These are phyloP conservation scores for Plectrocnemia conspersa DNA, from an alignment of 1,140 invertebrate species.

Conservation along the genomic window DNA sequence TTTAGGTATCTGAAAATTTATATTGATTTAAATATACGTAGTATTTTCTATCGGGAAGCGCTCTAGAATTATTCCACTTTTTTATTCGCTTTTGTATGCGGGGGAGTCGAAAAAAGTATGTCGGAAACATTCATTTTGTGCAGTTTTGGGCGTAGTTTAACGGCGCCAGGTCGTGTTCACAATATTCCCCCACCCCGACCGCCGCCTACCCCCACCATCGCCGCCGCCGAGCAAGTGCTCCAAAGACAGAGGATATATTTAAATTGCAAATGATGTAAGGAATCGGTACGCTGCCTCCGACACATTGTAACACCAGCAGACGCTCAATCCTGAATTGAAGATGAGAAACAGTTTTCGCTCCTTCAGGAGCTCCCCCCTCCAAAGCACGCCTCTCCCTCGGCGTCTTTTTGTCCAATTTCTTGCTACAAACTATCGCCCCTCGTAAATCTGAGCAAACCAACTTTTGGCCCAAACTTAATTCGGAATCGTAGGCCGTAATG, in stretches of 20 bases:
- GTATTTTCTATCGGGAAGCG: no score
- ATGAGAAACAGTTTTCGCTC: conserved; percentile 21
- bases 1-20: no score
- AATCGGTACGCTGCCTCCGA: conserved; percentile 23
- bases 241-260: conserved; percentile 32
- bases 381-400: not conserved
- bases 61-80: no score
- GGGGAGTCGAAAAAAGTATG: no score
- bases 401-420: not conserved
- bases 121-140: no score
- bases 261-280: conserved; percentile 33
- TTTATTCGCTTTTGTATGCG: no score
- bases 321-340: conserved; percentile 28
- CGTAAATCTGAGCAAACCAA: conserved; percentile 24
- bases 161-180: conserved; percentile 12
- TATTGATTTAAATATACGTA: no score
- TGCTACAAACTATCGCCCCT: not conserved
- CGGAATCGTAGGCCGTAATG: conserved; percentile 1
- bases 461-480: conserved; percentile 17
- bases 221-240: conserved; percentile 6
- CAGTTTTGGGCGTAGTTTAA: no score
- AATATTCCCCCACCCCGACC: not conserved
- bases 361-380: not conserved
- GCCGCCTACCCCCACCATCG: no score
- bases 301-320: conserved; percentile 32